These are phyloP conservation scores for Dreissena rostriformis DNA, from an alignment of 1,140 invertebrate species.

Conservation along the genomic window DNA sequence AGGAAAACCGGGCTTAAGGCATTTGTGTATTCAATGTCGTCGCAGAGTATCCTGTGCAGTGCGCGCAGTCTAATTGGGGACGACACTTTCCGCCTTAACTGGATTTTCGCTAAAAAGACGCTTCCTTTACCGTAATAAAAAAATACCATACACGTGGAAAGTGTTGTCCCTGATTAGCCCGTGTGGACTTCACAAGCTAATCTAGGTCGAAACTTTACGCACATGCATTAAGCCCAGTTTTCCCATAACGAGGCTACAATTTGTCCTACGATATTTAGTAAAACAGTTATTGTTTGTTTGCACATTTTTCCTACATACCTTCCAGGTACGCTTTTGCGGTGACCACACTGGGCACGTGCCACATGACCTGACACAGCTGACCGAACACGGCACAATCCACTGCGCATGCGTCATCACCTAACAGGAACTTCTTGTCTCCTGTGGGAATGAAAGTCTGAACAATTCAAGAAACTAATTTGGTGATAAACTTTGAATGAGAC, in stretches of 20 bases:
- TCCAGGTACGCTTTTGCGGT: constrained; percentile 12
- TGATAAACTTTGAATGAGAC: neutral
- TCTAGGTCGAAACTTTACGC: neutral
- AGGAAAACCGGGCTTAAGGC: no score
- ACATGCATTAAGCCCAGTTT: neutral
- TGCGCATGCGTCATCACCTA: constrained; percentile 77
- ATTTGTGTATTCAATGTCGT: no score
- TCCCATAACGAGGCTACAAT: neutral
- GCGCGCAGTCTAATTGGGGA: neutral
- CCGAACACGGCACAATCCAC: constrained; percentile 82
- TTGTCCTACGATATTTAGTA: neutral
- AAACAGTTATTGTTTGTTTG: neutral
- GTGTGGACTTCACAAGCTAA: neutral
- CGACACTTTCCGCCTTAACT: no score
- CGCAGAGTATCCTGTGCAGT: neutral
- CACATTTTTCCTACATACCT: constrained; percentile 25
- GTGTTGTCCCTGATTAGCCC: no score
- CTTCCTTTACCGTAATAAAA: no score
- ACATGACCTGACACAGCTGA: constrained; percentile 76
- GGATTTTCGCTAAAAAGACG: no score
- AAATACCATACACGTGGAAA: no score
- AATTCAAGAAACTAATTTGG: neutral
- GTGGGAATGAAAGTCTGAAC: constrained; percentile 35
- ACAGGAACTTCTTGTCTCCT: constrained; percentile 80
- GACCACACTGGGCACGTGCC: constrained; percentile 73